Base-by-base conservation (phyloP, 1,140 invertebrate genomes). In the Ceratina japonica region DNA sequence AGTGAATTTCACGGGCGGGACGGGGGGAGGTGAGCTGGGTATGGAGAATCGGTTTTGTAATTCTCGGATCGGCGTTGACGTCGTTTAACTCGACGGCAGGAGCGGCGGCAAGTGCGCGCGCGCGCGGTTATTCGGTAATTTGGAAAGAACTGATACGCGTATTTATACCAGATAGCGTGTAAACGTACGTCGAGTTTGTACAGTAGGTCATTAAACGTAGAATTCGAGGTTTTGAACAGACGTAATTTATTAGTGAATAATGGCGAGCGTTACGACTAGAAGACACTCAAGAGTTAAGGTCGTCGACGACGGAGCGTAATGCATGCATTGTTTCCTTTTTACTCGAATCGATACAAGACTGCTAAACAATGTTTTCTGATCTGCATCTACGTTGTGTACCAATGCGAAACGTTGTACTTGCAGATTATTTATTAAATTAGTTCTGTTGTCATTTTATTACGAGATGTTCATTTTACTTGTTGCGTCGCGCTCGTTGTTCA, bases 211-310 rank as follows among this genome's bases (percentile, higher is more conserved):
- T 89, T 88, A 87, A 85, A 87, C 80, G 87, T 89, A 86, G 84
- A 84, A 61, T 71, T 78, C 44, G 83, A 73, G 59, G 86, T 84
- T 87, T 74, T 74, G 82, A 87, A 89, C 82, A 84, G 82, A 87
- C 87, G 75, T 89, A 89, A 90, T 90, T 90, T 90, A 90, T 90
- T 90, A 90, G 87, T 76, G 83, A 89, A 89, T 89, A 87, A 89
- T 89, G 74, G 71, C 72, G 79, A 80, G 82, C 75, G 65, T 84
- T 80, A 74, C 70, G 72, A 75, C 66, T 79, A 78, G 70, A 79
- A 83, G 64, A 77, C 62, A 85, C 49, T 80, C 81, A 68, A 80
- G 69, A 69, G 44, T 76, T 81, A 18, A 70, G 64, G 78, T 80
- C 65, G 75, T 85, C 70, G 77, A 69, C 56, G 68, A 72, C 27